A percentile compares a stretch with the other conserved stretches of the same genome.
These are phyloP conservation scores for Amphilophus citrinellus DNA, from an alignment of 2,113 vertebrate genomes.

Conservation along the genomic window DNA sequence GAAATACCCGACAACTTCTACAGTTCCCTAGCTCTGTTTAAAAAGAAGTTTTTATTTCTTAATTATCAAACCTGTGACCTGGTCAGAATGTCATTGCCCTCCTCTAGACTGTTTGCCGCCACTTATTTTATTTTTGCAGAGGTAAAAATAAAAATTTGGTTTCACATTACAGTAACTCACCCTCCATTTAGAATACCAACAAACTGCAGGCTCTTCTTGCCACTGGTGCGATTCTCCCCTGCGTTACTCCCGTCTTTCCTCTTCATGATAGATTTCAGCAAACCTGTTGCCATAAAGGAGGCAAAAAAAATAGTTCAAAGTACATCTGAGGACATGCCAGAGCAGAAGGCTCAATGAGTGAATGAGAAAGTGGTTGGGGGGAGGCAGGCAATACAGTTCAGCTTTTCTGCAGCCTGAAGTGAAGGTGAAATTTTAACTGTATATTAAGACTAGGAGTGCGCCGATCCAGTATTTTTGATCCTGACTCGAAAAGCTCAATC, in stretches of 20 bases:
- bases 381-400: not conserved
- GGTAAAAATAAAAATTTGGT: constrained; percentile 39
- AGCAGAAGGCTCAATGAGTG: not conserved
- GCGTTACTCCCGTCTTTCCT: constrained; percentile 84
- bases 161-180: constrained; percentile 82
- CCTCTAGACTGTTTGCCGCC: not conserved
- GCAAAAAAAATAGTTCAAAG: constrained; percentile 23
- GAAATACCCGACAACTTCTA: not conserved
- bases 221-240: constrained; percentile 74
- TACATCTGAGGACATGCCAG: not conserved
- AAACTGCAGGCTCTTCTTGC: constrained; percentile 95
- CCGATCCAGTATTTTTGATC: not conserved
- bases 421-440: no score
- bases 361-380: not conserved
- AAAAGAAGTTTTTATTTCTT: not conserved
- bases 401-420: no score
- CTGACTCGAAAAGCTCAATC: not conserved
- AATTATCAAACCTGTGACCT: constrained; percentile 5
- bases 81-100: constrained; percentile 11
- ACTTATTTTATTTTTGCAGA: constrained; percentile 29
- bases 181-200: constrained; percentile 95
- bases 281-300: constrained; percentile 75
- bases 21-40: not conserved
- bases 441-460: no score
- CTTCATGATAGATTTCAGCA: constrained; percentile 98